Percentiles rank a stretch among this genome's conserved stretches.
Conservation (phyloP, 2,113 vertebrate species). For the Odocoileus hemionus region DNA sequence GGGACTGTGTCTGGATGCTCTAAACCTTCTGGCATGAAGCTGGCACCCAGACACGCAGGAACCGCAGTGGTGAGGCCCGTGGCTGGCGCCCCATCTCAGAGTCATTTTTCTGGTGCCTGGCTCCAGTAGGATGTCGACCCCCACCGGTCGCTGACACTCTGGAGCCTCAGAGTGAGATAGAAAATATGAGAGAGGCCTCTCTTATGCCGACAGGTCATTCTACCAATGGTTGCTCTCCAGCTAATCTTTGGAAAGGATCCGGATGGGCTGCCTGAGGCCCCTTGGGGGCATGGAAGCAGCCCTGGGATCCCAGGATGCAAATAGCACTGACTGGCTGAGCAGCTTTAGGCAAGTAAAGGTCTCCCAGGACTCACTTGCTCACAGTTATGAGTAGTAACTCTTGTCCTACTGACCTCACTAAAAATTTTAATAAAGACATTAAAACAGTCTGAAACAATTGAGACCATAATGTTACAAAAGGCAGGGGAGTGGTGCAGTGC, state of each 20-base stretch:
- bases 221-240: neutral
- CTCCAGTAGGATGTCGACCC: neutral
- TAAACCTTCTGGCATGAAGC: neutral
- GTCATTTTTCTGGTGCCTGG: neutral
- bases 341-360: neutral
- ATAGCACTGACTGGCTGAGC: neutral
- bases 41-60: neutral
- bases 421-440: neutral
- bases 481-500: neutral
- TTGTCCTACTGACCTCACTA: neutral
- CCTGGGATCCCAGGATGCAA: neutral
- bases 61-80: accelerated
- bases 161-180: neutral
- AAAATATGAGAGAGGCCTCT: neutral
- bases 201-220: neutral
- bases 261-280: neutral
- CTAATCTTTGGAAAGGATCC: neutral
- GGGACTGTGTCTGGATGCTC: neutral
- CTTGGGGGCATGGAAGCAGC: accelerated
- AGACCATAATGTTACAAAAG: neutral
- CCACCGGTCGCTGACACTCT: neutral
- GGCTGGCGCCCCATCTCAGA: neutral
- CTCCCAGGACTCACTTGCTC: neutral
- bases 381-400: neutral
- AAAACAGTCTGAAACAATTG: neutral